These are phyloP conservation scores for Acrocera orbiculus DNA, from an alignment of 2,888 invertebrate species.

Conservation along the genomic window DNA sequence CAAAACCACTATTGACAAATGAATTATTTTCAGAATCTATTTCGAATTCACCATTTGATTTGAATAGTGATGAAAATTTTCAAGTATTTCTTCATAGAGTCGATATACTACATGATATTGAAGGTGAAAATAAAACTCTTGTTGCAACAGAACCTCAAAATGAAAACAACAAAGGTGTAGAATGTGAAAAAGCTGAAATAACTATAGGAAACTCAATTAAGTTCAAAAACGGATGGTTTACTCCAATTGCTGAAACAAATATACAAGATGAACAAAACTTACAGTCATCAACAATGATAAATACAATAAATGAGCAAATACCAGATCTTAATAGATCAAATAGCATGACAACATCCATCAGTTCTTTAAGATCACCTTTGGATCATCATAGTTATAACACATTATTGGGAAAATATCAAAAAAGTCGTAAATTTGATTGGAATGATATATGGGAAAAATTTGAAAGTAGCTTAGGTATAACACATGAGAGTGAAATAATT, in stretches of 20 bases:
- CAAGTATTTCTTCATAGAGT: conserved; percentile 28
- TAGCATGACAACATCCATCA: conserved; percentile 22
- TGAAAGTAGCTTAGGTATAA: conserved; percentile 17
- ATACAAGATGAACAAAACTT: background rate
- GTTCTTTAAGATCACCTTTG: conserved; percentile 20
- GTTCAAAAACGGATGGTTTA: conserved; percentile 2
- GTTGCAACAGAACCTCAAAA: conserved; percentile 23
- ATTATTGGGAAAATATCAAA: conserved; percentile 24
- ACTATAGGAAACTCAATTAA: conserved; percentile 7
- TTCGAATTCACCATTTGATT: conserved; percentile 27
- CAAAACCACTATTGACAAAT: conserved; percentile 24
- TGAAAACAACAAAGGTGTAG: conserved; percentile 31
- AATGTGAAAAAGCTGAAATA: background rate
- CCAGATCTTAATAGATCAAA: conserved; percentile 21
- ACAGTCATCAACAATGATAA: background rate
- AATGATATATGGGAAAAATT: conserved; percentile 41
- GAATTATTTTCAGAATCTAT: conserved; percentile 29
- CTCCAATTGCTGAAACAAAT: conserved; percentile 4
- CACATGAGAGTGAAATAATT: conserved; percentile 22
- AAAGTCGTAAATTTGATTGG: conserved; percentile 23
- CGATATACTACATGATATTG: conserved; percentile 29
- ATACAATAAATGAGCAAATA: conserved; percentile 1
- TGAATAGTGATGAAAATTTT: conserved; percentile 22
- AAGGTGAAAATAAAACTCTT: background rate
- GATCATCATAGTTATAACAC: conserved; percentile 28